phyloP scores from a whole-genome alignment of 2,113 vertebrate species.

The Vulpes lagopus region DNA sequence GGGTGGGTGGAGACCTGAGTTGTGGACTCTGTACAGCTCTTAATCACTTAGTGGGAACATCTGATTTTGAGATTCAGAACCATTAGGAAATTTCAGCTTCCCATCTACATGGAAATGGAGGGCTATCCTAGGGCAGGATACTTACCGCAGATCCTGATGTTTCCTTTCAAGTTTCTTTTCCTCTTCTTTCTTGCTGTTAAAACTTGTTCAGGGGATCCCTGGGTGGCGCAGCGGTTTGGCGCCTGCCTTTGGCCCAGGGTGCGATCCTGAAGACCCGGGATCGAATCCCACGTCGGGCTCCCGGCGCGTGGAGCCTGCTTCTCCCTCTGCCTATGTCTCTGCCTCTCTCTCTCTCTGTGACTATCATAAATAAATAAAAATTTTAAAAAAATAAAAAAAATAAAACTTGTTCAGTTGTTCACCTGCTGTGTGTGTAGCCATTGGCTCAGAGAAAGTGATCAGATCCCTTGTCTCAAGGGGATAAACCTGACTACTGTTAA shows the following conservation, averaged over 20 bases:
- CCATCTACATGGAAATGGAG: not conserved
- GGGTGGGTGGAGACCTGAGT: not conserved
- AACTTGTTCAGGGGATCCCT: not conserved
- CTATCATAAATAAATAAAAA: too few relatives aligned
- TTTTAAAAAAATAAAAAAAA: too few relatives aligned
- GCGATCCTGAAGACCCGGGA: too few relatives aligned
- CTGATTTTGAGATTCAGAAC: not conserved
- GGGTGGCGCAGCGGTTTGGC: not conserved
- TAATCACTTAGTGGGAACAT: not conserved
- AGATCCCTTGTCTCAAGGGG: not conserved
- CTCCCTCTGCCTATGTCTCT: too few relatives aligned
- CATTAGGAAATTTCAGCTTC: not conserved
- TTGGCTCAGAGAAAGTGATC: not conserved
- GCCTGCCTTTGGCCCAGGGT: not conserved
- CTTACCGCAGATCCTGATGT: not conserved
- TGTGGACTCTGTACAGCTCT: not conserved
- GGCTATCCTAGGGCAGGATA: not conserved
- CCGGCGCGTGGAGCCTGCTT: too few relatives aligned
- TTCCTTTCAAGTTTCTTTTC: not conserved
- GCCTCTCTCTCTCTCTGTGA: too few relatives aligned
- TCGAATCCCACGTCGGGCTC: too few relatives aligned
- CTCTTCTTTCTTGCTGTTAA: not conserved
- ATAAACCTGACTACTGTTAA: not conserved
- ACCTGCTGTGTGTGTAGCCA: not conserved
- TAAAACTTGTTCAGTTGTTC: not conserved